Evolutionary conservation across 2,113 vertebrate species (phyloP).

Genomic region (Dicaeum eximium): DNA sequence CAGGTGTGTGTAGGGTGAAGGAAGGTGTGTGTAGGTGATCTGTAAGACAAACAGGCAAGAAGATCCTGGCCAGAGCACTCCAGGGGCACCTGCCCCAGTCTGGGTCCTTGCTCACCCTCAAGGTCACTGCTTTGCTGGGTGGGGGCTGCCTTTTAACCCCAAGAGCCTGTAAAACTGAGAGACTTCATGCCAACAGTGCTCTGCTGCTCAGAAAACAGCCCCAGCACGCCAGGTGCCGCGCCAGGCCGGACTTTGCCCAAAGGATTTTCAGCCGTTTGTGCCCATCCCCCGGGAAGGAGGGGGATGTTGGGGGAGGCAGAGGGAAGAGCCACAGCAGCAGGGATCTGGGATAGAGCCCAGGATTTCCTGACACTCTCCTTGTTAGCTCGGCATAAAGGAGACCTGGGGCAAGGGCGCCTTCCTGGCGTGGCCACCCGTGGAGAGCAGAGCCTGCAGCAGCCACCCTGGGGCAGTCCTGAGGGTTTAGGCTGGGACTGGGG

Average conservation of each 20-base stretch:
- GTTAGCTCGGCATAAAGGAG: accelerated
- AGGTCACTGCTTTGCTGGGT: not conserved
- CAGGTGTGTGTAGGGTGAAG: accelerated
- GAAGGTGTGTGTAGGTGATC: accelerated
- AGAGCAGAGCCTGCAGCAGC: not conserved
- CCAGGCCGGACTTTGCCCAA: not conserved
- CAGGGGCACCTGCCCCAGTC: accelerated
- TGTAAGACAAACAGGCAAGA: not conserved
- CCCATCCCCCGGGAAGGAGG: not conserved
- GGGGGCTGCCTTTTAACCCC: not conserved
- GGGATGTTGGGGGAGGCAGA: not conserved
- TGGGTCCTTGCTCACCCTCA: not conserved
- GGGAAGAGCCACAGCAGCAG: not conserved
- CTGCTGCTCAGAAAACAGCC: not conserved
- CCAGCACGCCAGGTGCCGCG: not conserved
- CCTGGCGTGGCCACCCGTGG: accelerated
- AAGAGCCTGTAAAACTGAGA: not conserved
- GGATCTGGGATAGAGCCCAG: not conserved
- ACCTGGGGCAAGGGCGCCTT: not conserved
- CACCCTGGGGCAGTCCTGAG: not conserved
- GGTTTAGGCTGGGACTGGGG: not conserved
- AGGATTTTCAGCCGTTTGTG: not conserved
- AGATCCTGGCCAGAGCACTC: not conserved
- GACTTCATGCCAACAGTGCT: not conserved
- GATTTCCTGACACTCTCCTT: not conserved